Evolutionary conservation across 1,140 invertebrate species (phyloP).

Genomic region (Heliconius himera): DNA sequence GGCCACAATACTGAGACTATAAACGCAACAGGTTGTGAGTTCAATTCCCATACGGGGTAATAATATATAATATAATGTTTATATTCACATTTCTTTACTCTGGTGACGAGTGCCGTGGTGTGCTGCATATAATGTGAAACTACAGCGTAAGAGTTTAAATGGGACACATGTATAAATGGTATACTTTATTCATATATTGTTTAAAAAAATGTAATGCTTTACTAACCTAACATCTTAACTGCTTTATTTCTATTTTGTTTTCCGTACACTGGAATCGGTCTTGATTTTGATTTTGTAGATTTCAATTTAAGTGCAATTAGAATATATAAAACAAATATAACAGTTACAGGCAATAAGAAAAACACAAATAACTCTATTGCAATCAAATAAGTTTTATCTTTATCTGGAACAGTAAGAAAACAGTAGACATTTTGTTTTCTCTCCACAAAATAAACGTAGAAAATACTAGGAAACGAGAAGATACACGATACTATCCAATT

Average conservation of each 20-base stretch:
- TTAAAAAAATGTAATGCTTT: neutral
- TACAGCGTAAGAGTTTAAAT: no score
- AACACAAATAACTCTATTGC: conserved; percentile 91
- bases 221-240: conserved; percentile 82
- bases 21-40: no score
- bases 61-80: no score
- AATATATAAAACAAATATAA: conserved; percentile 92
- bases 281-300: conserved; percentile 81
- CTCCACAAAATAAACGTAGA: conserved; percentile 85
- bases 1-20: no score
- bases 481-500: conserved; percentile 87
- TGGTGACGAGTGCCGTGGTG: no score
- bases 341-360: conserved; percentile 91
- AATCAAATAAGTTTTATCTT: conserved; percentile 84
- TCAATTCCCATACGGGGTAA: no score
- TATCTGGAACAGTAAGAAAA: conserved; percentile 79
- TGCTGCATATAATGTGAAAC: no score
- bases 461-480: conserved; percentile 89
- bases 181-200: no score
- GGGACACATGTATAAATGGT: no score
- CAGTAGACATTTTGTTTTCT: conserved; percentile 78
- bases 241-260: conserved; percentile 80
- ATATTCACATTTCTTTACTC: no score
- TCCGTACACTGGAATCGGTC: conserved; percentile 56
- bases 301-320: conserved; percentile 89